Percentiles rank a stretch among this genome's conserved stretches.
Conservation (phyloP, 1,140 invertebrate genomes). For the Agraylea sexmaculata region DNA sequence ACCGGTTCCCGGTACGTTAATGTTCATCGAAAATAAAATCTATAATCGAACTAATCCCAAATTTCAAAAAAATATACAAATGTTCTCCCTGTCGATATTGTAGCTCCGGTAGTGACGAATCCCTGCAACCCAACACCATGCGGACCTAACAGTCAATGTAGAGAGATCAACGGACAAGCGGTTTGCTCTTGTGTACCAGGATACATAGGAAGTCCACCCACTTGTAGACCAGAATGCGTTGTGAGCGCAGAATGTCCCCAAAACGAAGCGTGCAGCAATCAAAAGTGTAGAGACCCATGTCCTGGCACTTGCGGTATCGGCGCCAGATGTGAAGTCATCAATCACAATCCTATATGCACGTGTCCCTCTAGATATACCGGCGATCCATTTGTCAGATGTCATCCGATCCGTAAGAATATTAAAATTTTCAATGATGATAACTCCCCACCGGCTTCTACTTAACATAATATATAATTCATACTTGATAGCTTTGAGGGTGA, state of each 20-base stretch:
- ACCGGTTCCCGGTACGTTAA: conserved; percentile 31
- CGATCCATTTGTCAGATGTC: conserved; percentile 49
- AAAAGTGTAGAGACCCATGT: conserved; percentile 52
- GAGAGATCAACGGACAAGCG: conserved; percentile 41
- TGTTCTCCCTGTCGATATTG: conserved; percentile 13
- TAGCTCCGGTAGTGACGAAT: conserved; percentile 26
- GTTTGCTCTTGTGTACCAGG: conserved; percentile 49
- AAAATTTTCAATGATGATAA: too few species aligned
- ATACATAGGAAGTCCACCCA: conserved; percentile 50
- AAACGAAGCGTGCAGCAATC: conserved; percentile 47
- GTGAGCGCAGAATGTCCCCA: conserved; percentile 50
- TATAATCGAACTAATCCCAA: conserved; percentile 20
- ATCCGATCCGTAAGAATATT: conserved; percentile 32
- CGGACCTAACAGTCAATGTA: conserved; percentile 50
- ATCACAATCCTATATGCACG: conserved; percentile 49
- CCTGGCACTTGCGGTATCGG: conserved; percentile 51
- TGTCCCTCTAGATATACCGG: conserved; percentile 46
- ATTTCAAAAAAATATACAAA: not conserved
- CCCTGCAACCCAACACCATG: conserved; percentile 51
- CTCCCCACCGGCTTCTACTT: not conserved
- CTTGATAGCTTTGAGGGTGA: too few species aligned
- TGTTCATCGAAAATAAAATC: conserved; percentile 20
- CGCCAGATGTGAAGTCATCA: conserved; percentile 47
- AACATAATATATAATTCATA: not conserved
- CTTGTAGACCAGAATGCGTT: conserved; percentile 51